A percentile compares a stretch with the other conserved stretches of the same genome.
phyloP scores from a whole-genome alignment of 2,113 vertebrate genomes.

The Neolamprologus sp. region DNA sequence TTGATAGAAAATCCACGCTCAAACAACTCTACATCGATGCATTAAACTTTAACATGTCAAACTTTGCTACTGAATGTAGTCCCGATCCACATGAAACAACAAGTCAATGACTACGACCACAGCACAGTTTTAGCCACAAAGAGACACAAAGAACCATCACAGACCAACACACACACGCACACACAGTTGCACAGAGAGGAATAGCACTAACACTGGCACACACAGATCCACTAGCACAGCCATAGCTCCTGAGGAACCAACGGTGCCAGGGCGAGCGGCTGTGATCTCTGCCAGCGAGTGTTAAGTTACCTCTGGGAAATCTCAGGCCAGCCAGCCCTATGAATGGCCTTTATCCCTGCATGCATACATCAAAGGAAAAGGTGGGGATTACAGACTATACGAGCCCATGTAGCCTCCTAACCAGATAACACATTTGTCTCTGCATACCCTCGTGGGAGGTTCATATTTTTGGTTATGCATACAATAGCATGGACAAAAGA shows the following conservation, averaged over 20 bases:
- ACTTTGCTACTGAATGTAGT: constrained; percentile 11
- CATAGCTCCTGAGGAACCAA: constrained; percentile 58
- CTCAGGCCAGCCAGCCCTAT: constrained; percentile 74
- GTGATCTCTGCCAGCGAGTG: constrained; percentile 67
- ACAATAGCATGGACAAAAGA: constrained; percentile 30
- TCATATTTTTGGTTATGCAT: constrained; percentile 24
- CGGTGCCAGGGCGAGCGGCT: constrained; percentile 52
- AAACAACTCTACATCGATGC: constrained; percentile 11
- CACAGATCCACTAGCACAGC: constrained; percentile 67
- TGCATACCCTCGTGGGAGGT: not conserved
- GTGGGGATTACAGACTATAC: constrained; percentile 74
- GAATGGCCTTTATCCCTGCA: constrained; percentile 77
- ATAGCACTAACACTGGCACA: constrained; percentile 68
- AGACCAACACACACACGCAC: constrained; percentile 28
- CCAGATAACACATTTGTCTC: constrained; percentile 51
- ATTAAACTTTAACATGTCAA: constrained; percentile 35
- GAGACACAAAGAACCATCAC: constrained; percentile 51
- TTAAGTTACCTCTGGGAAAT: constrained; percentile 78
- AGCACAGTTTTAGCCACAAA: constrained; percentile 60
- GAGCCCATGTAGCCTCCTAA: constrained; percentile 57
- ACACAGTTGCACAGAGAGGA: constrained; percentile 56
- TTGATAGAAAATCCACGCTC: constrained; percentile 32
- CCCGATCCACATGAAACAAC: constrained; percentile 31
- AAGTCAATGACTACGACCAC: constrained; percentile 58
- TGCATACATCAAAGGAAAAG: constrained; percentile 81